These are phyloP conservation scores for Drosophila incognita DNA, from an alignment of 2,888 invertebrate genomes.

Conservation along the genomic window DNA sequence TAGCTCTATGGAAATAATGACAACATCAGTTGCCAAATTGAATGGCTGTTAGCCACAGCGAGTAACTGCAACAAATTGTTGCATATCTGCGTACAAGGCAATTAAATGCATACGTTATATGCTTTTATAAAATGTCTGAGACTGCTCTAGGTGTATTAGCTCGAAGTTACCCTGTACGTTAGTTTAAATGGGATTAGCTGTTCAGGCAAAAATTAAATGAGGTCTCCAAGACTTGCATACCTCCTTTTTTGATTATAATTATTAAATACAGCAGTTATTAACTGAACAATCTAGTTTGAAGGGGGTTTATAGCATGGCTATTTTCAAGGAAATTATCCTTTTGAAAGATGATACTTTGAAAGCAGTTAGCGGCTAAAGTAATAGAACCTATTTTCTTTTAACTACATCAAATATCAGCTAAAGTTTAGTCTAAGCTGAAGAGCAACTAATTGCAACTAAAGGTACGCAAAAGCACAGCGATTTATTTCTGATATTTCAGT, in stretches of 20 bases:
- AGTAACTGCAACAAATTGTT: constrained; percentile 61
- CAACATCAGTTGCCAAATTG: constrained; percentile 64
- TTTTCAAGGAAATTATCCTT: not conserved
- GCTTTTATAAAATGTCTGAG: not conserved
- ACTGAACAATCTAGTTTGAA: not conserved
- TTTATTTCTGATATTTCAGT: not conserved
- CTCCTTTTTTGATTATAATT: no score
- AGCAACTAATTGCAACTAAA: not conserved
- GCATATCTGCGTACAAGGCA: constrained; percentile 38
- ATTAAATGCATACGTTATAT: constrained; percentile 34
- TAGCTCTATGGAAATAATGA: constrained; percentile 55
- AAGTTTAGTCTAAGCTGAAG: not conserved
- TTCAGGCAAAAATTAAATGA: not conserved
- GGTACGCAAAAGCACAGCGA: not conserved
- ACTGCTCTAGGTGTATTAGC: not conserved
- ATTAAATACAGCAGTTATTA: not conserved
- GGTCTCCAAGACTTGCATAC: not conserved
- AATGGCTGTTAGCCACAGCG: constrained; percentile 37
- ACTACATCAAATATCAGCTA: not conserved
- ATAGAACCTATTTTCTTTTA: not conserved
- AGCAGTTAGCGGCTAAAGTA: no score
- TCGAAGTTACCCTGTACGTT: not conserved
- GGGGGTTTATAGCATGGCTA: not conserved
- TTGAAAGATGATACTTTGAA: not conserved
- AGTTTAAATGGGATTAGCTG: not conserved